phyloP scores from a whole-genome alignment of 2,113 vertebrate genomes.

The Rhinoderma darwinii region DNA sequence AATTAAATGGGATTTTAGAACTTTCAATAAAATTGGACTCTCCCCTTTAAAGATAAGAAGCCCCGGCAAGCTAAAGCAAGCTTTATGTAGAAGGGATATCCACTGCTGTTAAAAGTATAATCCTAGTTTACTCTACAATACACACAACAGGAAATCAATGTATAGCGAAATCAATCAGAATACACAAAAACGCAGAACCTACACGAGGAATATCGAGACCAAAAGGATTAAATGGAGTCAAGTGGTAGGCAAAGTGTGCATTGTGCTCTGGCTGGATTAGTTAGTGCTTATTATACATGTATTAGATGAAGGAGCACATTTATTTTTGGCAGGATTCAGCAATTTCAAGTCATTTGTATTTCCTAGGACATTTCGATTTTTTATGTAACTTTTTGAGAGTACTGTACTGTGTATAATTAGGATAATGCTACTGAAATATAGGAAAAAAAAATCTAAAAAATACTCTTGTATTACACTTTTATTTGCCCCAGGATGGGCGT shows the following conservation, averaged over 20 bases:
- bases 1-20: constrained; percentile 99
- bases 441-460: too few species aligned
- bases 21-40: constrained; percentile 98
- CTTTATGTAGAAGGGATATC: constrained; percentile 85
- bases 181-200: constrained; percentile 94
- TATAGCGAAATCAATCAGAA: constrained; percentile 91
- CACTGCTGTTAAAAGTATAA: constrained; percentile 94
- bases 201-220: constrained; percentile 87
- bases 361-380: neutral
- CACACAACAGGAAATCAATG: constrained; percentile 92
- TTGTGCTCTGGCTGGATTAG: constrained; percentile 8
- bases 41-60: constrained; percentile 94
- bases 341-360: neutral
- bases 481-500: too few species aligned
- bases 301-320: neutral
- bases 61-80: constrained; percentile 78
- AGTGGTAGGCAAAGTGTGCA: constrained; percentile 70
- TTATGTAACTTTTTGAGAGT: neutral
- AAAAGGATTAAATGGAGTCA: constrained; percentile 87
- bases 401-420: neutral
- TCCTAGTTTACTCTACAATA: constrained; percentile 93
- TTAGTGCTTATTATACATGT: constrained; percentile 14
- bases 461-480: too few species aligned
- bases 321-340: neutral
- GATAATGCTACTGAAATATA: neutral